Base-by-base conservation (phyloP, 2,113 vertebrate genomes). In the Vidua macroura region DNA sequence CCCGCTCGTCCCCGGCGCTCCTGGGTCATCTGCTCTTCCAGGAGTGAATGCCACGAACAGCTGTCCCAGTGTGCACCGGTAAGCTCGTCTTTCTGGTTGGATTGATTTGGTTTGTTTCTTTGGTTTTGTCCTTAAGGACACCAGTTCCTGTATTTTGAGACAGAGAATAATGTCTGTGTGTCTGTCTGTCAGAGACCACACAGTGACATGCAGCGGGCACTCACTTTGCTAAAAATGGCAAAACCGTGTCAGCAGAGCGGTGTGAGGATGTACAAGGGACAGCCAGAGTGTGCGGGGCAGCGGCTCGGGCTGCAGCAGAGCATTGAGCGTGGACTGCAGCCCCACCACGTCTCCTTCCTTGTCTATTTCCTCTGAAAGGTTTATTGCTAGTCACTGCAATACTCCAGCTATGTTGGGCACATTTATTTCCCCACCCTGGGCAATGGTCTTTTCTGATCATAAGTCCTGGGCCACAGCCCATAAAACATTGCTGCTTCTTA, bases 191-290 rank as follows among this genome's bases (percentile, higher is more conserved):
- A 3, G 44, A 93, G 77, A 64, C 21, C 74, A 55, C 91, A 95
- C 43, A 95, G 82, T 95, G 97, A 95, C 96, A 96, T 41, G 93
- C 91, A 93, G 96, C 62, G 95, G 96, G 48, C 68, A 5, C 30
- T 31, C n/a, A 1, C 49, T 52, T 6, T 12, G 59, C 5, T 55
- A 24, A 15, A 23, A 60, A 9, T 4, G 51, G 20, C 64, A 5
- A 8, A 21, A 4, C 5, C 6, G 1, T 5, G 24, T 15, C 39
- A 0, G 1, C 13, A 22, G 28, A 1, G 5, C 8, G 2, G 9
- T 2, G 63, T 2, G 3, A 6, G 1, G 21, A 3, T 5, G 43
- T 1, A 35, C 24, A 1, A 7, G 52, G 30, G 6, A 23, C 49
- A 16, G 49, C 8, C 1, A 37, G 24, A 1, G n/a, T 1, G 70